Conservation (phyloP, 2,113 vertebrate genomes). For the Pelecanoides urinatrix region DNA sequence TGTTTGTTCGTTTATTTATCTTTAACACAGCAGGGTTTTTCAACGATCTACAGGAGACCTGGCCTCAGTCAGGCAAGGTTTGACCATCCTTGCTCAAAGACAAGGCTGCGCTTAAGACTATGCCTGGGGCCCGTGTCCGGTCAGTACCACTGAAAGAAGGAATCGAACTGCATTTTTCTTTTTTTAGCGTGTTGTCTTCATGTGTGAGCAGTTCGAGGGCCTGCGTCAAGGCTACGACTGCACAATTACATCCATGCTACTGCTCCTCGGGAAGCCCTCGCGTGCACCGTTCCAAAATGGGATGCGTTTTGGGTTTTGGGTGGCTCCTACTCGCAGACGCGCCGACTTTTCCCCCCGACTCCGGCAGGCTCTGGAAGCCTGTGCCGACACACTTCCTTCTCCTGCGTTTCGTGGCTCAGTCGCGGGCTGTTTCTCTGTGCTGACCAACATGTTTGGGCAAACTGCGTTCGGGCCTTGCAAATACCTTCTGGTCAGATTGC, state of each 20-base stretch:
- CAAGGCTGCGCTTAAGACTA: not conserved
- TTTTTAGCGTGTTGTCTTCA: rapidly evolving
- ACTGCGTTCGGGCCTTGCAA: not conserved
- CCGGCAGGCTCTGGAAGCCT: not conserved
- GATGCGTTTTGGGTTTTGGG: not conserved
- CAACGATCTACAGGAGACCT: not conserved
- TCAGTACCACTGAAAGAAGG: not conserved
- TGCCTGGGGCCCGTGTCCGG: not conserved
- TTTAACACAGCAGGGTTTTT: not conserved
- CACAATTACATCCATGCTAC: not conserved
- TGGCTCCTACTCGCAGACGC: not conserved
- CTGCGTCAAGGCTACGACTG: not conserved
- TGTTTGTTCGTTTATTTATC: not conserved
- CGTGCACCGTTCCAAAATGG: not conserved
- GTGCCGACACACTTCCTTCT: not conserved
- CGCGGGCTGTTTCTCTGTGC: not conserved
- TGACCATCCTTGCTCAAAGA: not conserved
- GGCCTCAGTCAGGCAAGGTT: not conserved
- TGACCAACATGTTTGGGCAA: not conserved
- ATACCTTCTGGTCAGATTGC: not conserved
- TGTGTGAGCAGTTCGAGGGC: not conserved
- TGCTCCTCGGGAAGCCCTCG: not conserved
- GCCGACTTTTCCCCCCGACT: rapidly evolving
- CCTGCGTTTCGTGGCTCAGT: not conserved
- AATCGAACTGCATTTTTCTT: too few relatives aligned